phyloP scores from a whole-genome alignment of 2,888 invertebrate species.

The Molanna angustata region DNA sequence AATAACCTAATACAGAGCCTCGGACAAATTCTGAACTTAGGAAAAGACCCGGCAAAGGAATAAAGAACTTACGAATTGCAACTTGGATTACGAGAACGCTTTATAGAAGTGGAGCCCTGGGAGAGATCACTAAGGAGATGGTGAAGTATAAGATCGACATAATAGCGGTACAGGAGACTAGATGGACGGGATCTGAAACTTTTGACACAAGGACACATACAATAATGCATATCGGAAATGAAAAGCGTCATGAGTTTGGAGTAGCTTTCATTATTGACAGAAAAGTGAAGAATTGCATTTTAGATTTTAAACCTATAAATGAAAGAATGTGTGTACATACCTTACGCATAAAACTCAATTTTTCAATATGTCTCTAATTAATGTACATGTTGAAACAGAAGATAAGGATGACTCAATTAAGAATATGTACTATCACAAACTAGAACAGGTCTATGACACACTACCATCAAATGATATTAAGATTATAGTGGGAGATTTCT shows the following conservation, averaged over 20 bases:
- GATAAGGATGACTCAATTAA: slow-evolving; percentile 2
- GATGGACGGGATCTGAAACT: too few species aligned
- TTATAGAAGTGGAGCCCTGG: background rate
- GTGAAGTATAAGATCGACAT: too few species aligned
- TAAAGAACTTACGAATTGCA: background rate
- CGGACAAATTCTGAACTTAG: background rate
- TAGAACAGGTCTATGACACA: too few species aligned
- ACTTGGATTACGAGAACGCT: background rate
- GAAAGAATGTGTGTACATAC: background rate
- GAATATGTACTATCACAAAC: background rate
- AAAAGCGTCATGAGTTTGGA: slow-evolving; percentile 1
- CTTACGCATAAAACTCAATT: background rate
- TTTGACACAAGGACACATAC: slow-evolving; percentile 4
- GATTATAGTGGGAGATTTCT: background rate
- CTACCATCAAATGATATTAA: background rate
- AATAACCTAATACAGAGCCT: too few species aligned
- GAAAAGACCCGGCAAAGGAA: background rate
- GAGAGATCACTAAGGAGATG: background rate
- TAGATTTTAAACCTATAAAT: slow-evolving; percentile 5
- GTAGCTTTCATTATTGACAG: background rate
- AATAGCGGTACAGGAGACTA: too few species aligned
- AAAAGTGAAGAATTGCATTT: background rate
- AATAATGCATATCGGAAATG: slow-evolving; percentile 2
- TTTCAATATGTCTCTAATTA: slow-evolving; percentile 2
- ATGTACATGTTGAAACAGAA: background rate